These are phyloP conservation scores for Trachymyrmex septentrionalis DNA, from an alignment of 1,140 invertebrate species.

Conservation along the genomic window DNA sequence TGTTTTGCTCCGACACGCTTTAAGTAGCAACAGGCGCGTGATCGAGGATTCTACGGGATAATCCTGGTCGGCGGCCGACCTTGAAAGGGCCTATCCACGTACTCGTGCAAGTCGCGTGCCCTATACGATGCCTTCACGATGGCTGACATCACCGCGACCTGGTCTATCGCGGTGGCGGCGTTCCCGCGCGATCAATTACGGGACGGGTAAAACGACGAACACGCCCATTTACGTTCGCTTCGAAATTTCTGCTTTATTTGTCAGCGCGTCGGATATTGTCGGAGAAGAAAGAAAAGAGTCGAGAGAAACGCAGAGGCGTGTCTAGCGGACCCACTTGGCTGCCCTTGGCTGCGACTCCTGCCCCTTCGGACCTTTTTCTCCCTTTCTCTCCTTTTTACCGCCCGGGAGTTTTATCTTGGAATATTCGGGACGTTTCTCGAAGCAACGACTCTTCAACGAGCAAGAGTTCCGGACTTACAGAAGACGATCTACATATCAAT, in stretches of 20 bases:
- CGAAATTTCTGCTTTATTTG: conserved; percentile 31
- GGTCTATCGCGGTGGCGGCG: background rate
- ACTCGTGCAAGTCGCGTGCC: conserved; percentile 72
- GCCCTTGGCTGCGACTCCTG: conserved; percentile 78
- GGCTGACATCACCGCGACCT: conserved; percentile 59
- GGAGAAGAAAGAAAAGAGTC: conserved; percentile 26
- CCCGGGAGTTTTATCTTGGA: conserved; percentile 5
- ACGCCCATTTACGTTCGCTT: conserved; percentile 26
- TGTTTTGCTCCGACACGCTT: conserved; percentile 67
- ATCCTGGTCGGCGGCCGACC: conserved; percentile 71
- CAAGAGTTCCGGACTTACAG: conserved; percentile 19
- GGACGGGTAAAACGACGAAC: background rate
- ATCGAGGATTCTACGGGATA: conserved; percentile 74
- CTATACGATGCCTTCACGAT: conserved; percentile 49
- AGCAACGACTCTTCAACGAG: conserved; percentile 1
- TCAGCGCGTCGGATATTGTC: conserved; percentile 30
- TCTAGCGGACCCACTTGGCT: conserved; percentile 72
- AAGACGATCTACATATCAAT: conserved; percentile 56
- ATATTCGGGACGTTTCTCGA: background rate
- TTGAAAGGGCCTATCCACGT: conserved; percentile 65
- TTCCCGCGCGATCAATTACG: conserved; percentile 28
- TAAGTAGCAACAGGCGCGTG: conserved; percentile 62
- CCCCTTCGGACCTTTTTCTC: conserved; percentile 64
- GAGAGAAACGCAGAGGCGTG: conserved; percentile 45
- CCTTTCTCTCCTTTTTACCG: conserved; percentile 40